Conservation (phyloP, 2,888 invertebrate genomes). For the Tiliacea aurago region DNA sequence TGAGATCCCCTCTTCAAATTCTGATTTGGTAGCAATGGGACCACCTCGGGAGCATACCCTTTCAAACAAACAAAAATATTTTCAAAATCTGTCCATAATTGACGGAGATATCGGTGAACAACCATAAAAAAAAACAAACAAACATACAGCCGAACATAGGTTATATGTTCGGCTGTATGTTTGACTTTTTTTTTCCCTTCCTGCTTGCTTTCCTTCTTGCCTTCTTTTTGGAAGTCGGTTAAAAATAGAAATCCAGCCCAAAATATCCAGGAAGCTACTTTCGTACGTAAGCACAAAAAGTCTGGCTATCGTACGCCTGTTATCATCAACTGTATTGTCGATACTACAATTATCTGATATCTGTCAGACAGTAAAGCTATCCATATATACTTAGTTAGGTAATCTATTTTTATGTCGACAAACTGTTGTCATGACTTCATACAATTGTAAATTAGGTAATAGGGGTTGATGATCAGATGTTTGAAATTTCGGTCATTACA, state of each 20-base stretch:
- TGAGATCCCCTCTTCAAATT: too few species aligned
- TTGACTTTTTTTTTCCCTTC: too few species aligned
- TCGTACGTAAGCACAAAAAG: constrained; percentile 10
- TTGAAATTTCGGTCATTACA: background rate
- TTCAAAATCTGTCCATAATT: too few species aligned
- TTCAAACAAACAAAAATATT: too few species aligned
- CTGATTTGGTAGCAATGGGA: too few species aligned
- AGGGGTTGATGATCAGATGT: background rate
- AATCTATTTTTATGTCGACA: constrained; percentile 5
- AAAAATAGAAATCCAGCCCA: background rate
- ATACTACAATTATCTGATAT: constrained; percentile 49
- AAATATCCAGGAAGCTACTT: constrained; percentile 24
- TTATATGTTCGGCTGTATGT: too few species aligned
- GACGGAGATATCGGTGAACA: too few species aligned
- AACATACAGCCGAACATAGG: too few species aligned
- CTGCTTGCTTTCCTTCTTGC: too few species aligned
- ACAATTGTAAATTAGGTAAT: constrained; percentile 17
- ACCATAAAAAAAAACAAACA: too few species aligned
- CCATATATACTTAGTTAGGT: background rate
- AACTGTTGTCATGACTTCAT: background rate
- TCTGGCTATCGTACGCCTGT: constrained; percentile 12
- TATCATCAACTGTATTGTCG: constrained; percentile 35
- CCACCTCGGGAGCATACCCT: too few species aligned
- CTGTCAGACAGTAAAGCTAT: constrained; percentile 33
- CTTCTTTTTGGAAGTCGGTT: too few species aligned